Conservation (phyloP, 2,888 invertebrate species). For the Hydrotaea cyrtoneurina region DNA sequence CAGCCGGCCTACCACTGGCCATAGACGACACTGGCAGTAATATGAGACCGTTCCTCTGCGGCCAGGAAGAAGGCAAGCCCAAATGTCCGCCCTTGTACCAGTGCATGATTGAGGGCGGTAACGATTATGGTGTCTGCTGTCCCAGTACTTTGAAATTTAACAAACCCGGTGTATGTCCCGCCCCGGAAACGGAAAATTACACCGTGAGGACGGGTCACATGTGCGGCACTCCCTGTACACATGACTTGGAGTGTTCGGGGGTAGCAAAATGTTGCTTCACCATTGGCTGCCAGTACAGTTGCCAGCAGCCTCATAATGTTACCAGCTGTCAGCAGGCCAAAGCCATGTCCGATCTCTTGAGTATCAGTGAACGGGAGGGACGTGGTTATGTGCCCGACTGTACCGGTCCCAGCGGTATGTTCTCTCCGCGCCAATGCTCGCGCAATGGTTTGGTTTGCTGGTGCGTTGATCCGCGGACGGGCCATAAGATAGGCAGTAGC, state of each 20-base stretch:
- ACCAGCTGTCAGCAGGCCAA: constrained; percentile 90
- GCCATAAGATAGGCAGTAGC: constrained; percentile 88
- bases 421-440: constrained; percentile 89
- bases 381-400: constrained; percentile 93
- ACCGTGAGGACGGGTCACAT: constrained; percentile 79
- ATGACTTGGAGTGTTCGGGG: constrained; percentile 91
- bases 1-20: constrained; percentile 87
- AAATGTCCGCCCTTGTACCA: constrained; percentile 91
- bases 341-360: constrained; percentile 88
- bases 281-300: constrained; percentile 87
- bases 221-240: constrained; percentile 87
- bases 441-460: constrained; percentile 93
- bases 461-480: constrained; percentile 89
- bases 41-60: constrained; percentile 90
- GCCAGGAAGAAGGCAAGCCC: constrained; percentile 90
- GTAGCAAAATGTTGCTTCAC: constrained; percentile 91
- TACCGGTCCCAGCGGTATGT: constrained; percentile 85
- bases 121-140: constrained; percentile 94
- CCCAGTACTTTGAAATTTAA: constrained; percentile 88
- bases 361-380: constrained; percentile 89
- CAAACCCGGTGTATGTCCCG: constrained; percentile 90
- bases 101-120: constrained; percentile 89
- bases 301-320: constrained; percentile 88
- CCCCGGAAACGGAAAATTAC: constrained; percentile 79
- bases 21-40: constrained; percentile 84